These are phyloP conservation scores for Chloropsis cyanopogon DNA, from an alignment of 2,113 vertebrate genomes.

Conservation along the genomic window DNA sequence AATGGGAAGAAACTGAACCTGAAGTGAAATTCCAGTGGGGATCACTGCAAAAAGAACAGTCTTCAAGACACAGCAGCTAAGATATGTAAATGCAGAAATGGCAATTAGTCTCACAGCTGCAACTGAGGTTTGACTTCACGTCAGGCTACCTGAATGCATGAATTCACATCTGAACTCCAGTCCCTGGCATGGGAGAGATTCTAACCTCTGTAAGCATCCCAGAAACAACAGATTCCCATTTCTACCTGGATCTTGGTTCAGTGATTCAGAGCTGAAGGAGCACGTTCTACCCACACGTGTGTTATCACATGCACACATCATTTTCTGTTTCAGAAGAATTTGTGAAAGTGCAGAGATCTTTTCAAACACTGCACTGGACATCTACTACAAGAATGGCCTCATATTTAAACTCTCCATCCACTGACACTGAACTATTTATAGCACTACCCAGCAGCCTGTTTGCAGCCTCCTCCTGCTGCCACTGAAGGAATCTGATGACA, in stretches of 20 bases:
- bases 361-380: background rate
- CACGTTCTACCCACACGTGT: background rate
- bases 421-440: background rate
- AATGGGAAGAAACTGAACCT: background rate
- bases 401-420: background rate
- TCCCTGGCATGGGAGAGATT: background rate
- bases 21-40: background rate
- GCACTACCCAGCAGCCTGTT: background rate
- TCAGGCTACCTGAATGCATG: background rate
- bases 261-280: background rate
- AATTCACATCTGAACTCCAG: background rate
- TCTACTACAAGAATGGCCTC: background rate
- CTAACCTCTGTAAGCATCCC: background rate
- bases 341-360: background rate
- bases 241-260: background rate
- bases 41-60: background rate
- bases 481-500: conserved; percentile 17
- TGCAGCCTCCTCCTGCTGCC: background rate
- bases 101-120: background rate
- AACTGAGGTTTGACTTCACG: background rate
- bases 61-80: background rate
- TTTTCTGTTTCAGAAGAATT: background rate
- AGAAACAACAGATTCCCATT: background rate
- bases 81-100: background rate
- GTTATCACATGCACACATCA: background rate